Evolutionary conservation across 2,888 invertebrate species (phyloP).

Genomic region (Polydrusus pterygomalis): DNA sequence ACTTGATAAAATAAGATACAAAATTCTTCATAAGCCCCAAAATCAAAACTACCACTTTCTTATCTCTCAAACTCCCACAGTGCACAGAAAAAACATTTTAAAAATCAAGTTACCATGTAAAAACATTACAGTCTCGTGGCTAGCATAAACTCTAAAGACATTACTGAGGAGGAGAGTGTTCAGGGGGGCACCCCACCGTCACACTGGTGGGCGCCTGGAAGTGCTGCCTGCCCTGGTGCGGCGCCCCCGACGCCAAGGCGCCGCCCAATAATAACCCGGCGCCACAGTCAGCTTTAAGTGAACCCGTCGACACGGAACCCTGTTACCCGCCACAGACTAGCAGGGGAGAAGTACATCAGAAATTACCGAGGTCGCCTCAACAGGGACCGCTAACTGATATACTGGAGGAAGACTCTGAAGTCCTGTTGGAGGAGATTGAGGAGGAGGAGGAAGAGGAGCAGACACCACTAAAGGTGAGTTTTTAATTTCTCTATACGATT

Average conservation of each 20-base stretch:
- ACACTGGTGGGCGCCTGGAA: constrained; percentile 86
- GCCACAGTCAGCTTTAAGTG: constrained; percentile 22
- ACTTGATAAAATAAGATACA: background rate
- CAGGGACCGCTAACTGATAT: constrained; percentile 85
- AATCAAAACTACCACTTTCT: background rate
- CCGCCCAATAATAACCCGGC: constrained; percentile 54
- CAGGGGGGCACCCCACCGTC: constrained; percentile 66
- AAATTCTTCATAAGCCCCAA: background rate
- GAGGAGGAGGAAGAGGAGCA: constrained; percentile 71
- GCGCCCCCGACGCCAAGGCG: constrained; percentile 77
- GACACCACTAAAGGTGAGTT: constrained; percentile 50
- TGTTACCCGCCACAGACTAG: constrained; percentile 12
- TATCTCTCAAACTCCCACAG: background rate
- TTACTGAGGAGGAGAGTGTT: constrained; percentile 30
- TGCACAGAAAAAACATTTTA: background rate
- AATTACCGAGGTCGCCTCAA: constrained; percentile 80
- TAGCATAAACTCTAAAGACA: constrained; percentile 9
- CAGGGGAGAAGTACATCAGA: constrained; percentile 11
- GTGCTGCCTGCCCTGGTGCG: constrained; percentile 89
- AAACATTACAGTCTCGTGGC: background rate
- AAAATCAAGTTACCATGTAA: constrained; percentile 3
- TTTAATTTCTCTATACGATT: background rate
- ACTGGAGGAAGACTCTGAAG: constrained; percentile 86
- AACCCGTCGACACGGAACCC: constrained; percentile 44
- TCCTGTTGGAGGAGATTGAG: constrained; percentile 60